Evolutionary conservation across 2,888 invertebrate species (phyloP).

Genomic region (Eupeodes luniger): DNA sequence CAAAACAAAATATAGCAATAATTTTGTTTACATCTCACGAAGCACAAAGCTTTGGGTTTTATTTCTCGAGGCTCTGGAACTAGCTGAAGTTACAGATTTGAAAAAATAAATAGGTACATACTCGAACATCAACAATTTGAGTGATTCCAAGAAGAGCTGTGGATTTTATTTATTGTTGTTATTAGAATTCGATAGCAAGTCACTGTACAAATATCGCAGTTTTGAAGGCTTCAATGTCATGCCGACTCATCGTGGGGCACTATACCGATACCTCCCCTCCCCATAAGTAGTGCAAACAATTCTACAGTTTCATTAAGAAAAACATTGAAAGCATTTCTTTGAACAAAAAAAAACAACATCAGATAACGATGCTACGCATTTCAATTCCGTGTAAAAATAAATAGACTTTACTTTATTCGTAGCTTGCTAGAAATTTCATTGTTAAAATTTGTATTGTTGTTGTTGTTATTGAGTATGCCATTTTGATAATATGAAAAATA

Average conservation of each 20-base stretch:
- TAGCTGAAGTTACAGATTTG: not conserved
- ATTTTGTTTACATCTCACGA: not conserved
- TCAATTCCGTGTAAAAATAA: not conserved
- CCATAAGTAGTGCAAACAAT: not conserved
- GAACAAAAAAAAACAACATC: not conserved
- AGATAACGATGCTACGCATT: conserved; percentile 34
- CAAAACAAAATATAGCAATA: not conserved
- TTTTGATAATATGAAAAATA: not conserved
- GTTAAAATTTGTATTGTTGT: not conserved
- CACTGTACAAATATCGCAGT: not conserved
- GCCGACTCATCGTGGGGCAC: conserved; percentile 24
- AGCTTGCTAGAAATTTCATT: too few relatives aligned
- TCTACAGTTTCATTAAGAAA: conserved; percentile 29
- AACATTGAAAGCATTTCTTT: not conserved
- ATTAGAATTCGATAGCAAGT: not conserved
- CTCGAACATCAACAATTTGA: not conserved
- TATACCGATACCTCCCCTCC: not conserved
- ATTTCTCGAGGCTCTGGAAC: not conserved
- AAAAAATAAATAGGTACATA: not conserved
- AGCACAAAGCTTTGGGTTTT: not conserved
- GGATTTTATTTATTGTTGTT: conserved; percentile 11
- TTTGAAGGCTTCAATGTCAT: conserved; percentile 17
- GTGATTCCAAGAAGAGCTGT: conserved; percentile 10
- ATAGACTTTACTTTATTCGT: too few relatives aligned
- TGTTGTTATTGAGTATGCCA: not conserved